Base-by-base conservation (phyloP, 2,888 invertebrate genomes). In the Halictus quadricinctus region DNA sequence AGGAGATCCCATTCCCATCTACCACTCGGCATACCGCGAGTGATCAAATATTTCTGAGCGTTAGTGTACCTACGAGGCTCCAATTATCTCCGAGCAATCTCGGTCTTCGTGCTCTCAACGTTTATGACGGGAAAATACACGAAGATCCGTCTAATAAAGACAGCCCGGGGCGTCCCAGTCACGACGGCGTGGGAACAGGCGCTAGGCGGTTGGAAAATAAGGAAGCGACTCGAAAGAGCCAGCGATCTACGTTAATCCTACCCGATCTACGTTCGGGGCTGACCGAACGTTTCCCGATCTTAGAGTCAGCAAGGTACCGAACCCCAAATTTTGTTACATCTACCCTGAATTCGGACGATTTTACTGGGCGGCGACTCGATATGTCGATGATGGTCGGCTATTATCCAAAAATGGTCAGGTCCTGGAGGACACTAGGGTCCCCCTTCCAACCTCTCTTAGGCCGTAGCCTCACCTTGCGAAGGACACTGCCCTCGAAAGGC, bases 221-320 rank as follows among this genome's bases (percentile, higher is more conserved):
- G 43, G 75, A 80, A 46, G 54, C n/a, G 50, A 25, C 58, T 70
- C 69, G 76, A 25, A 58, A 46, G 48, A 81, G 79, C 80, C 82
- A 79, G 50, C 81, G 87, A 88, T 88, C 80, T 79, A 73, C 87
- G 85, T 88, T 88, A 81, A 87, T 85, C 79, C 25, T 29, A 29
- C 29, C 29, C 81, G 87, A 88, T 88, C 80, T 79, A 73, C 87
- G 85, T 88, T 88, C 79, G 60, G 80, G 73, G 74, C 0, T 79
- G 10, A 54, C 2, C 75, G 77, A 81, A 82, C 76, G 80, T 88
- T 76, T 83, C 66, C 87, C 87, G 86, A 87, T 58, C 3, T n/a
- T 12, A 3, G n/a, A 58, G 10, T n/a, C 4, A 36, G 36, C 54
- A n/a, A 58, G 3, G 3, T 58, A n/a, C 54, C 10, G 10, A n/a